phyloP scores from a whole-genome alignment of 2,888 invertebrate species.

The Tetragonisca angustula region DNA sequence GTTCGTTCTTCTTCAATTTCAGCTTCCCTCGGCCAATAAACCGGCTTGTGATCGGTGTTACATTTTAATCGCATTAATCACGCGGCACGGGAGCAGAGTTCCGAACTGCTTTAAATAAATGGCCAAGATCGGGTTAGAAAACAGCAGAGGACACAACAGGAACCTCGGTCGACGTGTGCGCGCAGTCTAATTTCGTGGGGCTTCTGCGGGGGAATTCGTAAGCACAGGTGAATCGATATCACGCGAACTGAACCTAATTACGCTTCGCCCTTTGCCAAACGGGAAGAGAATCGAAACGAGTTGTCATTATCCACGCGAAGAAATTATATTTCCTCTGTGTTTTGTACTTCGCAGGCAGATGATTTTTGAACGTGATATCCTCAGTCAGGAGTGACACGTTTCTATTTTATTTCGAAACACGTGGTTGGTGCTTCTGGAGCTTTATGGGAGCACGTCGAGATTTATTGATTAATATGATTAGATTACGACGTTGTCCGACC shows the following conservation, averaged over 20 bases:
- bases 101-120: constrained; percentile 40
- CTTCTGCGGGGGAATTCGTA: not conserved
- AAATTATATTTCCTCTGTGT: not conserved
- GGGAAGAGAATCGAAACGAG: not conserved
- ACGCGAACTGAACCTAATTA: not conserved
- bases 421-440: no score
- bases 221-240: constrained; percentile 10
- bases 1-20: no score
- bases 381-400: not conserved
- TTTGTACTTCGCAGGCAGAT: not conserved
- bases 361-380: not conserved
- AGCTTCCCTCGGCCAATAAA: no score
- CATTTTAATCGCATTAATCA: constrained; percentile 36
- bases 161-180: not conserved
- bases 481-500: no score
- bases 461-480: no score
- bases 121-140: constrained; percentile 10
- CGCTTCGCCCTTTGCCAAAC: not conserved
- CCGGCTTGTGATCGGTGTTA: no score
- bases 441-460: no score
- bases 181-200: constrained; percentile 24
- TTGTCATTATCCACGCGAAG: not conserved
- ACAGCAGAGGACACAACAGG: constrained; percentile 2
- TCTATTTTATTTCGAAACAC: no score
- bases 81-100: constrained; percentile 20